Base-by-base conservation (phyloP, 2,113 vertebrate genomes). In the Neogale vison region DNA sequence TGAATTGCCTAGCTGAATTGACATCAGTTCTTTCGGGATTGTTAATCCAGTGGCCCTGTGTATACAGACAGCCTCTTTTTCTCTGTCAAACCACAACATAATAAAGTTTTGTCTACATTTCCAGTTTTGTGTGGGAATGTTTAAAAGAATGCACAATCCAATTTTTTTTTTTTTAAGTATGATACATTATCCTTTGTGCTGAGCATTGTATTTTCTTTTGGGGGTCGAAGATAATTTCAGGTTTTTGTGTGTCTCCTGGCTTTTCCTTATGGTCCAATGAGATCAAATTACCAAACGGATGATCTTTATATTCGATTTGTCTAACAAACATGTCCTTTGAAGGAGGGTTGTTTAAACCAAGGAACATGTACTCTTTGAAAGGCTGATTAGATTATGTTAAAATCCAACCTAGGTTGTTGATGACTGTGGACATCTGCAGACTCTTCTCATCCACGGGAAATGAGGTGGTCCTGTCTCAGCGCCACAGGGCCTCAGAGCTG, bases 101-200 rank as follows among this genome's bases (percentile, higher is more conserved):
- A 39, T 93, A 39, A 34, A 74, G 34, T 93, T 91, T 95, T 91
- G 52, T 94, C 67, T 89, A 1, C 29, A 74, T 89, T 80, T 95
- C 67, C 87, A 74, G 45, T 93, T 96, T 95, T 45, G 29, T 55
- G 55, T 55, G 72, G 52, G 82, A 80, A 82, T 96, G n/a, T 89
- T 97, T 67, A 86, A 50, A 89, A 95, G 42, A 87, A 92, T 20
- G 24, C 52, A 93, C 42, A 76, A 34, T 72, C 65, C 15, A 92
- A 31, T 80, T 71, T 65, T 55, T 63, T 76, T 81, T 17, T 26
- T 57, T 76, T 1, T 82, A 83, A 89, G 4, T 42, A 14, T 47
- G 47, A 45, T 36, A 12, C 31, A 87, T 71, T 81, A 36, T 52
- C 14, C 39, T n/a, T 83, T 47, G 12, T 94, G 31, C 81, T 61